Conservation (phyloP, 2,888 invertebrate species). For the Malachius bipustulatus region DNA sequence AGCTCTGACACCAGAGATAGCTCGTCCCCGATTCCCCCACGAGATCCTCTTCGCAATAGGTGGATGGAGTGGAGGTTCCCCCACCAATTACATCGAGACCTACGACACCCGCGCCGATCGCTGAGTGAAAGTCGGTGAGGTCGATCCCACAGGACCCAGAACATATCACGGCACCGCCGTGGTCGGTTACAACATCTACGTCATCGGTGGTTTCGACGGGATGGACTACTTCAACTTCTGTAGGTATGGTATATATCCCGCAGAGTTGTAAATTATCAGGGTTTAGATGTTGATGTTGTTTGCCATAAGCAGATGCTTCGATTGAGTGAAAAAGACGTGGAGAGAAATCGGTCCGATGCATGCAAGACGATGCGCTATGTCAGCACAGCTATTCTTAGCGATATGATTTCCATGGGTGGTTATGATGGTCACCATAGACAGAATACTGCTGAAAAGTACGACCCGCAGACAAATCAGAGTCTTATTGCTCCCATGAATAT, state of each 20-base stretch:
- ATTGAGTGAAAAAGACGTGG: slow-evolving; percentile 76
- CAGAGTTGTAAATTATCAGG: no score
- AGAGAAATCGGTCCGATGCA: slow-evolving; percentile 86
- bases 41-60: slow-evolving; percentile 80
- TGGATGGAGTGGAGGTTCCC: slow-evolving; percentile 66
- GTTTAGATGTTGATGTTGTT: no score
- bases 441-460: slow-evolving; percentile 77
- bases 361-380: slow-evolving; percentile 75
- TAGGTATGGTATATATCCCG: no score
- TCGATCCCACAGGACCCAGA: slow-evolving; percentile 71
- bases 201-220: slow-evolving; percentile 91
- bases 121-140: slow-evolving; percentile 73
- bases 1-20: slow-evolving; percentile 73
- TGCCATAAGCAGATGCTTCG: no score
- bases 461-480: slow-evolving; percentile 71
- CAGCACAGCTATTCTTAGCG: slow-evolving; percentile 66
- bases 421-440: slow-evolving; percentile 79
- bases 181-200: slow-evolving; percentile 70
- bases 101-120: slow-evolving; percentile 83
- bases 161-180: slow-evolving; percentile 93
- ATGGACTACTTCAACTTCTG: slow-evolving; percentile 71
- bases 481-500: slow-evolving; percentile 79
- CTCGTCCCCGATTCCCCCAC: slow-evolving; percentile 73
- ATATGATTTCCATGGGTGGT: slow-evolving; percentile 76
- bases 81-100: slow-evolving; percentile 70